Evolutionary conservation across 2,113 vertebrate genomes (phyloP).

Genomic region (Calyptomena viridis): DNA sequence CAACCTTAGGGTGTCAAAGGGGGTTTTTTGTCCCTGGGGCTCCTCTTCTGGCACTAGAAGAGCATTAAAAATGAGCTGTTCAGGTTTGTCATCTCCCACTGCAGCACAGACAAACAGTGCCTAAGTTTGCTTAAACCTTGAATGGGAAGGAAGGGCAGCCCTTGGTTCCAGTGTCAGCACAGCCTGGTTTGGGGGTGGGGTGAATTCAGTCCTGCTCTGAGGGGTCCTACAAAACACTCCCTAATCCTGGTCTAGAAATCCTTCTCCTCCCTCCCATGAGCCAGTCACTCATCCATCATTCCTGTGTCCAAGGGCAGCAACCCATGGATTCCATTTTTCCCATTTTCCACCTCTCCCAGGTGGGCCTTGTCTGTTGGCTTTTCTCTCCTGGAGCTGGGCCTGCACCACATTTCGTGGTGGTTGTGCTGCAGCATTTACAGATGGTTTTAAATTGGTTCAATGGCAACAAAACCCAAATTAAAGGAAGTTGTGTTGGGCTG

Average conservation of each 20-base stretch:
- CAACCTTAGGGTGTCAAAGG: background rate
- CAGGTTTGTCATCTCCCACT: rapidly evolving
- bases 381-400: background rate
- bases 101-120: background rate
- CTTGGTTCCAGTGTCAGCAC: background rate
- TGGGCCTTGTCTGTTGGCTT: too few species aligned
- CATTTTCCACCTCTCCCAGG: background rate
- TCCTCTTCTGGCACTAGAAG: background rate
- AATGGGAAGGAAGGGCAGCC: background rate
- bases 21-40: background rate
- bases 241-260: background rate
- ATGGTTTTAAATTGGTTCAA: background rate
- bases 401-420: rapidly evolving
- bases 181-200: background rate
- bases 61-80: background rate
- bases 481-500: background rate
- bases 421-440: background rate
- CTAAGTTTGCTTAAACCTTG: background rate
- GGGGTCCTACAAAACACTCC: background rate
- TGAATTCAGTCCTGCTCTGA: background rate
- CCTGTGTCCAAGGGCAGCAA: background rate
- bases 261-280: background rate
- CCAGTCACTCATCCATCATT: rapidly evolving
- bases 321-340: rapidly evolving
- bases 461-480: background rate